Evolutionary conservation across 2,888 invertebrate species (phyloP).

Genomic region (Himalopsyche japonica): DNA sequence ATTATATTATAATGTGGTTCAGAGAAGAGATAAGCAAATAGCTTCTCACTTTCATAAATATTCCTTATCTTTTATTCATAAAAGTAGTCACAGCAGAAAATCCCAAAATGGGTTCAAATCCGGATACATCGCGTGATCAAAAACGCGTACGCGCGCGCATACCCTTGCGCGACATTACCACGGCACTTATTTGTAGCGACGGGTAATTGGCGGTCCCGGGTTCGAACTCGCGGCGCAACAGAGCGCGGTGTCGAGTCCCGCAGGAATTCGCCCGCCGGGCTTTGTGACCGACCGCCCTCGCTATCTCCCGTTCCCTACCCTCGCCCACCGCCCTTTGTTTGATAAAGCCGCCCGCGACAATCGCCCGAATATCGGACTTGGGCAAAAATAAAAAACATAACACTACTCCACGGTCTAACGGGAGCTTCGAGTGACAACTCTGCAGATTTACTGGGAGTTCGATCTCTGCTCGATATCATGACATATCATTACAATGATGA

Average conservation of each 20-base stretch:
- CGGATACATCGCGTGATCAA: background rate
- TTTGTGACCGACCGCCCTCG: conserved; percentile 1
- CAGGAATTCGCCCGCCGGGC: conserved; percentile 4
- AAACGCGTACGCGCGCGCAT: background rate
- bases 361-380: background rate
- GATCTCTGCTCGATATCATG: background rate
- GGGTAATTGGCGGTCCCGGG: conserved; percentile 23
- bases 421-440: background rate
- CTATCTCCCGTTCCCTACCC: background rate
- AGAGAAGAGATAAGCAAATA: too few relatives aligned
- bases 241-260: background rate
- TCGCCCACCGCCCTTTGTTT: background rate
- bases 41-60: too few relatives aligned
- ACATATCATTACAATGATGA: background rate
- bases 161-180: background rate
- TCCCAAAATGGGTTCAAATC: background rate
- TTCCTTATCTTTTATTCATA: too few relatives aligned
- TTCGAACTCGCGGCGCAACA: background rate
- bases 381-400: background rate
- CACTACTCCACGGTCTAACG: background rate
- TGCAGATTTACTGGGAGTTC: background rate
- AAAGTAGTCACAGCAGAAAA: too few relatives aligned
- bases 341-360: conserved; percentile 1
- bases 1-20: too few relatives aligned
- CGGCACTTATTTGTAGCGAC: conserved; percentile 31